Evolutionary conservation across 2,797 vertebrate species (phyloP).

Genomic region (Channallabes apus): DNA sequence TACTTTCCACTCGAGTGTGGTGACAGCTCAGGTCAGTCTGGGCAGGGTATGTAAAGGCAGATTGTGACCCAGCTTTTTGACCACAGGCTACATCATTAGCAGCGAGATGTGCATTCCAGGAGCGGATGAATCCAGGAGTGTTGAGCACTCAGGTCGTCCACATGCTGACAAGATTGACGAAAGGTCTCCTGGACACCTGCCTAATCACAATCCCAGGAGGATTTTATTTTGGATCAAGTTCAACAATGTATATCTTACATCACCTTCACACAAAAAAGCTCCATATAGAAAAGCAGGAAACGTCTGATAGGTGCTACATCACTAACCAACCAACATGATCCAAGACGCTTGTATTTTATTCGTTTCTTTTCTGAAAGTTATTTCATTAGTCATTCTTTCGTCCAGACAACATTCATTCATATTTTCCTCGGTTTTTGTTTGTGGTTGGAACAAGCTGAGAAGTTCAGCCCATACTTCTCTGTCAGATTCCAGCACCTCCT

Average conservation of each 20-base stretch:
- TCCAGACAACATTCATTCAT: not conserved
- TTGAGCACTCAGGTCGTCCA: conserved; percentile 43
- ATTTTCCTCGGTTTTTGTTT: not conserved
- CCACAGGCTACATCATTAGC: conserved; percentile 36
- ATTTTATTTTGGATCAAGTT: conserved; percentile 47
- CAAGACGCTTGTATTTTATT: not conserved
- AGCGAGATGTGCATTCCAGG: conserved; percentile 56
- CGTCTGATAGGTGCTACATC: not conserved
- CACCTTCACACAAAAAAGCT: conserved; percentile 26
- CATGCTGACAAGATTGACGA: conserved; percentile 50
- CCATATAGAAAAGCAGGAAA: conserved; percentile 5
- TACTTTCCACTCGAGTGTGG: conserved; percentile 31
- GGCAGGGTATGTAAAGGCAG: conserved; percentile 44
- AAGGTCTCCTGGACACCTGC: conserved; percentile 45
- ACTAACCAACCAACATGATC: not conserved
- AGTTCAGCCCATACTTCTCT: not conserved
- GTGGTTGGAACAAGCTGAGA: not conserved
- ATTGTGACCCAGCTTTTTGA: conserved; percentile 38
- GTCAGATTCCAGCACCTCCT: not conserved
- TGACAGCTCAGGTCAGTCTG: conserved; percentile 48
- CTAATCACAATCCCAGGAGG: conserved; percentile 27
- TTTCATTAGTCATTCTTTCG: not conserved
- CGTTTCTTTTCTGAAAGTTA: not conserved
- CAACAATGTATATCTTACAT: conserved; percentile 49
- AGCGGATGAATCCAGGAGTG: conserved; percentile 50